Evolutionary conservation across 2,797 vertebrate genomes (phyloP).

Genomic region (Babyrousa celebensis): DNA sequence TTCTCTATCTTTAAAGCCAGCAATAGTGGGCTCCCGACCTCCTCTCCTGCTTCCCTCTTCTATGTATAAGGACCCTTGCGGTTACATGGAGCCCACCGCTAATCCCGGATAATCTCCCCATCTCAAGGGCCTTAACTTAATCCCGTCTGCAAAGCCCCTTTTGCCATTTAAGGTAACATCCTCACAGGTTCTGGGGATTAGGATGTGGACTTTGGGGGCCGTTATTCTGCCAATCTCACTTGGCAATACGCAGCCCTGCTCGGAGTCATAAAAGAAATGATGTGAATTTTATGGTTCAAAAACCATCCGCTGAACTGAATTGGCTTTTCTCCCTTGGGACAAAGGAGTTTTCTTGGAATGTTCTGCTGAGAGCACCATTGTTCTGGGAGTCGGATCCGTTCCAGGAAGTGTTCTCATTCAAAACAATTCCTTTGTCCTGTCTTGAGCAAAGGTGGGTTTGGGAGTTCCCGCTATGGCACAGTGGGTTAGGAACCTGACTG

Average conservation of each 20-base stretch:
- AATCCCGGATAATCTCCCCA: not conserved
- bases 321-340: conserved; percentile 59
- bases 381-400: conserved; percentile 13
- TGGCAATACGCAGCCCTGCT: not conserved
- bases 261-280: conserved; percentile 66
- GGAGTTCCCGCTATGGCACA: no score
- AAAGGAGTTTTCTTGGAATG: conserved; percentile 47
- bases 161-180: not conserved
- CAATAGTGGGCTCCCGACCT: not conserved
- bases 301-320: conserved; percentile 47
- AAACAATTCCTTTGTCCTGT: conserved; percentile 60
- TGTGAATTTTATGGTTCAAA: conserved; percentile 66
- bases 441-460: conserved; percentile 3
- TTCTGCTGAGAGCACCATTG: conserved; percentile 44
- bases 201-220: not conserved
- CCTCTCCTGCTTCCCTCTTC: not conserved
- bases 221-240: not conserved
- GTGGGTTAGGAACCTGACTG: no score
- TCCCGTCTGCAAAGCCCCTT: not conserved
- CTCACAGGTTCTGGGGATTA: conserved; percentile 52
- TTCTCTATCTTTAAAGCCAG: conserved; percentile 21
- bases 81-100: not conserved
- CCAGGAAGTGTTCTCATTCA: not conserved
- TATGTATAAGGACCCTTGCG: not conserved
- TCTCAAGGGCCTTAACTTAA: conserved; percentile 48